Base-by-base conservation (phyloP, 2,113 vertebrate species). In the Hucho hucho region DNA sequence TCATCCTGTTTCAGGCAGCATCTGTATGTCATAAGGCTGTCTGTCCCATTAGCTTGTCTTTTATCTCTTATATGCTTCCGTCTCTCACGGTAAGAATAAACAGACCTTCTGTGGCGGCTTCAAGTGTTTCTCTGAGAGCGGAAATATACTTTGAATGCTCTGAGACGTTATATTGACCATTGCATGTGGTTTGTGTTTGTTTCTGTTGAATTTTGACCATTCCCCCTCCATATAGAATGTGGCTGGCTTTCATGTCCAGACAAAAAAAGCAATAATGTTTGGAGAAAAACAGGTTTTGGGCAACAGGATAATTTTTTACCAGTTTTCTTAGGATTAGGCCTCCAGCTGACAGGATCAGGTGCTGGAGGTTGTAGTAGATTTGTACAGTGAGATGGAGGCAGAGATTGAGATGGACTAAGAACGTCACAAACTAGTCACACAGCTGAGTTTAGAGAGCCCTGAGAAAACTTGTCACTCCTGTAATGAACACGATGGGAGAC, bases 1-100 rank as follows among this genome's bases (percentile, higher is more conserved):
- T 83, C 69, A 82, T 80, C 67, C 37, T n/a, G n/a, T 32, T 6
- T 16, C 3, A 70, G 20, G 64, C 78, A 68, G 83, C 86, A 87
- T 90, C 85, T 89, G 86, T 82, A 84, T 84, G 79, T 85, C 79
- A 86, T 88, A 75, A 88, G 63, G 73, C 72, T 73, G 78, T 74
- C 70, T 43, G 70, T 79, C 73, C 72, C 77, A 66, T 66, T 71
- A 72, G 43, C 56, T 29, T 12, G 49, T 59, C 80, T 86, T 49
- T 83, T 64, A 87, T 89, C 70, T 79, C 75, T 43, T 18, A 20
- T 59, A 71, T 71, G 24, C 70, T n/a, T 59, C 26, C 4, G 63
- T 73, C 65, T 43, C n/a, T 13, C 68, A 6, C 43, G 43, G 69
- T 6, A n/a, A 43, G 13, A 75, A 61, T 18, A 24, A 75, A 72